A percentile compares a stretch with the other conserved stretches of the same genome.
Conservation (phyloP, 2,888 invertebrate species). For the Drosophila eohydei region DNA sequence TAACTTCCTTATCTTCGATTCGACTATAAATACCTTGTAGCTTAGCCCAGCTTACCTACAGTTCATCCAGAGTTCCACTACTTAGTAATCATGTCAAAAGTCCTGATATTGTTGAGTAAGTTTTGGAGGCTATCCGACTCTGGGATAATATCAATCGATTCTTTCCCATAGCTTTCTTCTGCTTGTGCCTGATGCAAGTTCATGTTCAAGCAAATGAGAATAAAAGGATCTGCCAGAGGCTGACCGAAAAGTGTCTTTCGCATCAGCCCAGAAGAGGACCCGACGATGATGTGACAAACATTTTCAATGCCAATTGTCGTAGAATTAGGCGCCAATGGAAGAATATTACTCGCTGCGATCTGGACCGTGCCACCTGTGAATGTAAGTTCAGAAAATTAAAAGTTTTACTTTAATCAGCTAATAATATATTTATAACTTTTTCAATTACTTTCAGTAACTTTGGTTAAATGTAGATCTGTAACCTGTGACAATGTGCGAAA, state of each 20-base stretch:
- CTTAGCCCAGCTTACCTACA: constrained; percentile 5
- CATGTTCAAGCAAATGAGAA: constrained; percentile 21
- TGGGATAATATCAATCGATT: background rate
- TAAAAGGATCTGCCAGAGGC: constrained; percentile 25
- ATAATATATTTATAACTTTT: too few relatives aligned
- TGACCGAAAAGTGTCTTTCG: constrained; percentile 22
- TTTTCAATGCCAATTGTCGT: constrained; percentile 51
- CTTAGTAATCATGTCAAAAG: constrained; percentile 49
- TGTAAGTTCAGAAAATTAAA: constrained; percentile 42
- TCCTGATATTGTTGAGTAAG: constrained; percentile 56
- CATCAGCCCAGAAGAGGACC: constrained; percentile 30
- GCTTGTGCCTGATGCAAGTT: constrained; percentile 38
- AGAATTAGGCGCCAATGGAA: constrained; percentile 34
- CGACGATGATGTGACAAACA: constrained; percentile 39
- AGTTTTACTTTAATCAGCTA: too few relatives aligned
- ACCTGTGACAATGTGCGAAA: constrained; percentile 21
- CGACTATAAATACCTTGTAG: constrained; percentile 36
- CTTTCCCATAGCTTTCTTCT: constrained; percentile 30
- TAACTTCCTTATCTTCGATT: constrained; percentile 5
- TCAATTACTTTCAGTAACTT: constrained; percentile 45
- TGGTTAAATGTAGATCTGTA: constrained; percentile 37
- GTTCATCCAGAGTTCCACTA: background rate
- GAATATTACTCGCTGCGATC: constrained; percentile 53
- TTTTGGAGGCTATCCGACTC: background rate
- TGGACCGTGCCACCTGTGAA: constrained; percentile 44